Percentiles rank a stretch among this genome's conserved stretches.
Evolutionary conservation across 2,113 vertebrate species (phyloP).

Genomic region (Rynchops niger): DNA sequence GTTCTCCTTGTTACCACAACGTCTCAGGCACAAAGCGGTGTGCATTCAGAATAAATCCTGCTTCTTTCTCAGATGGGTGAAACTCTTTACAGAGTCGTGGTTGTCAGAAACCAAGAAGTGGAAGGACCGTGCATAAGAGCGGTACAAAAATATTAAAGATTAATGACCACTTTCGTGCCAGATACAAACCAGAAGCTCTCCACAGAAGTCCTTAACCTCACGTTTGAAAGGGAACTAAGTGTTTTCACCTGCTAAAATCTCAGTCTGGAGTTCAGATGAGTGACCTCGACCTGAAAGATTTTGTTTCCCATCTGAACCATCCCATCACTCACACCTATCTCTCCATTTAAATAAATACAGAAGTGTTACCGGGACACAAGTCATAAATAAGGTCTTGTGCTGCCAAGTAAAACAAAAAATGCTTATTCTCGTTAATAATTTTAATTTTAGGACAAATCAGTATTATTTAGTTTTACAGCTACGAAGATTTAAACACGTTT

Average conservation of each 20-base stretch:
- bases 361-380: constrained; percentile 30
- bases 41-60: neutral
- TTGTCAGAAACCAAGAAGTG: constrained; percentile 17
- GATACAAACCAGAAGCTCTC: constrained; percentile 68
- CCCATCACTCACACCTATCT: constrained; percentile 27
- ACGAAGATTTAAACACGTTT: neutral
- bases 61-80: neutral
- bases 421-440: neutral
- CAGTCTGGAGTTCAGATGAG: constrained; percentile 49
- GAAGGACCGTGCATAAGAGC: neutral
- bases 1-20: neutral
- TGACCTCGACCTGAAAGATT: neutral
- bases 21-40: neutral
- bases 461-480: neutral
- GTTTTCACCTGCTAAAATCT: constrained; percentile 57
- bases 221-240: constrained; percentile 58
- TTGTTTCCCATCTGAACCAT: neutral
- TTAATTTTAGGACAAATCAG: neutral
- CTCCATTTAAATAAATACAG: constrained; percentile 53
- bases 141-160: constrained; percentile 57
- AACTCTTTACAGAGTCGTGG: neutral
- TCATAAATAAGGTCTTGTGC: constrained; percentile 42
- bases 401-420: constrained; percentile 54
- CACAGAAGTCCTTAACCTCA: constrained; percentile 51
- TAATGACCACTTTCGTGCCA: constrained; percentile 39